phyloP scores from a whole-genome alignment of 2,888 invertebrate genomes.

The Merodon equestris region DNA sequence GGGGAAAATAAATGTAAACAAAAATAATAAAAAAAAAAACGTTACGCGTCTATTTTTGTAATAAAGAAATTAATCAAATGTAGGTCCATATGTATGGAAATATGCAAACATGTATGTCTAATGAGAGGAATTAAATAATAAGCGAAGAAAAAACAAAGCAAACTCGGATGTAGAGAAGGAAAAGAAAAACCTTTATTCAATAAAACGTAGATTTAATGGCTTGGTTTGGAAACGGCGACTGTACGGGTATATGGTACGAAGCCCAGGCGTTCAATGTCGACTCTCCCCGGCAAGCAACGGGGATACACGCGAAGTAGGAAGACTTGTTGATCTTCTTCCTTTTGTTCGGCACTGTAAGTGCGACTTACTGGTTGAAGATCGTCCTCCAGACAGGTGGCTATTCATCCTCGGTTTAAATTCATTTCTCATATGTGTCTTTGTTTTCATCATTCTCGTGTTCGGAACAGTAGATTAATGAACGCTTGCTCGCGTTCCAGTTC shows the following conservation, averaged over 20 bases:
- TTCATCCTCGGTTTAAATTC: too few relatives aligned
- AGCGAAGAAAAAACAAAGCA: constrained; percentile 55
- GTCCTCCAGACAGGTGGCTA: too few relatives aligned
- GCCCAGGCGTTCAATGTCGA: background rate
- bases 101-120: constrained; percentile 5
- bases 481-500: constrained; percentile 2
- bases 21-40: constrained; percentile 28
- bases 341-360: too few relatives aligned
- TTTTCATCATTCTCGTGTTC: too few relatives aligned
- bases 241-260: background rate
- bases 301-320: too few relatives aligned
- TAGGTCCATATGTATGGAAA: too few relatives aligned
- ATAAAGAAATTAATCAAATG: constrained; percentile 19
- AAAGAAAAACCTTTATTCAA: constrained; percentile 8
- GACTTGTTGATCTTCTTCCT: too few relatives aligned
- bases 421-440: too few relatives aligned
- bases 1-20: constrained; percentile 52
- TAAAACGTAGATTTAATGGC: constrained; percentile 13
- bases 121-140: constrained; percentile 56
- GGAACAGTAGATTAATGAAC: too few relatives aligned
- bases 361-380: too few relatives aligned
- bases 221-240: constrained; percentile 38
- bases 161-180: background rate
- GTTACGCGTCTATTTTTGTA: constrained; percentile 47
- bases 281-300: too few relatives aligned